These are phyloP conservation scores for Ernsta delagoae DNA, from an alignment of 2,888 invertebrate genomes.

Conservation along the genomic window DNA sequence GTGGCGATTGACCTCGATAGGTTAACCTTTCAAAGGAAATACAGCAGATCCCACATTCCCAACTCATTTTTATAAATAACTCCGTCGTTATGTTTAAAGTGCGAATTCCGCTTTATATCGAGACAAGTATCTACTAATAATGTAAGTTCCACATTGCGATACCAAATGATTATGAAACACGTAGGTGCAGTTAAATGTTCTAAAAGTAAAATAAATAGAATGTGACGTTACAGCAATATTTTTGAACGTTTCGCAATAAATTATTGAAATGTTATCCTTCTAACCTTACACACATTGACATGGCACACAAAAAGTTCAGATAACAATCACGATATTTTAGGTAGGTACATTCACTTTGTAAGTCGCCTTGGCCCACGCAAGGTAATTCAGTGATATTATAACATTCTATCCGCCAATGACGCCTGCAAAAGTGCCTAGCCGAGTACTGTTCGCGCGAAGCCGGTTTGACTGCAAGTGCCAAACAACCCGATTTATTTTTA, in stretches of 20 bases:
- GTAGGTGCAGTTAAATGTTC: not conserved
- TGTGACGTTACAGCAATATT: not conserved
- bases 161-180: not conserved
- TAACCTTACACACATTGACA: conserved; percentile 39
- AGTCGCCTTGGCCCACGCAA: conserved; percentile 79
- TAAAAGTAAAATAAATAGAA: conserved; percentile 1
- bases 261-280: conserved; percentile 22
- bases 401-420: conserved; percentile 72
- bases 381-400: conserved; percentile 80
- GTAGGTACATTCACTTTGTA: conserved; percentile 73
- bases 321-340: conserved; percentile 64
- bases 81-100: no score
- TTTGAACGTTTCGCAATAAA: conserved; percentile 11
- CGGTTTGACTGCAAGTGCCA: conserved; percentile 51
- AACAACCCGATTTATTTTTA: conserved; percentile 42
- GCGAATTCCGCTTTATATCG: not conserved
- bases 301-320: conserved; percentile 55
- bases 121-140: not conserved
- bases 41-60: conserved; percentile 11
- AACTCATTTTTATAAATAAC: no score
- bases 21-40: conserved; percentile 37
- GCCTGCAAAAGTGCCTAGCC: conserved; percentile 69
- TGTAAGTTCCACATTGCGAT: not conserved
- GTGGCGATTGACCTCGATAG: conserved; percentile 39
- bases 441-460: conserved; percentile 53